A percentile compares a stretch with the other conserved stretches of the same genome.
These are phyloP conservation scores for Cnemophilus loriae DNA, from an alignment of 2,113 vertebrate species.

Conservation along the genomic window DNA sequence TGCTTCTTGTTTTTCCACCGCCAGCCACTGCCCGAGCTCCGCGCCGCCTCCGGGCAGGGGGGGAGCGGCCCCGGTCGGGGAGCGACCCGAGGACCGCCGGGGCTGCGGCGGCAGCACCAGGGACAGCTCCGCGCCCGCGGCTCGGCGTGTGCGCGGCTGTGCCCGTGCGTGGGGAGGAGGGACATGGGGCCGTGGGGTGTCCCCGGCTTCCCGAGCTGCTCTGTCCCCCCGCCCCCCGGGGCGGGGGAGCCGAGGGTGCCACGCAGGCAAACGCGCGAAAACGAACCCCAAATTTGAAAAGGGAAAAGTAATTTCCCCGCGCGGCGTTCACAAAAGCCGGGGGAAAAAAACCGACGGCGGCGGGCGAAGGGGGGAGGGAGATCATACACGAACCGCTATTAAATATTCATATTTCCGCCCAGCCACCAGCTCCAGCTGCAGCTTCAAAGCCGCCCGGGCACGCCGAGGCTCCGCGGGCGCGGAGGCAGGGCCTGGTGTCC, in stretches of 20 bases:
- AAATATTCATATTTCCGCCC: constrained; percentile 47
- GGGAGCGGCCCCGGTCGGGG: too few relatives aligned
- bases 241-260: neutral
- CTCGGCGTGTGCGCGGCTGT: neutral
- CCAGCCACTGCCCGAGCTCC: constrained; percentile 34
- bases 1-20: constrained; percentile 39
- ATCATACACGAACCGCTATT: neutral
- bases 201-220: neutral
- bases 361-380: neutral
- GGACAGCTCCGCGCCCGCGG: constrained; percentile 38
- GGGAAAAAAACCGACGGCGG: neutral
- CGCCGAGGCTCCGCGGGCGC: neutral
- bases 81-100: neutral
- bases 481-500: neutral
- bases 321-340: neutral
- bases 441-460: neutral
- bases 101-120: constrained; percentile 41
- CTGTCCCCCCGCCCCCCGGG: neutral
- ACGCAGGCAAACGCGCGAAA: neutral
- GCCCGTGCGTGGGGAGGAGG: neutral
- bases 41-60: neutral
- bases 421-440: constrained; percentile 11
- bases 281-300: neutral
- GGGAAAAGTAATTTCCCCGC: neutral
- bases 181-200: accelerated